A percentile compares a stretch with the other conserved stretches of the same genome.
Conservation (phyloP, 1,140 invertebrate species). For the Drosophila nannoptera region DNA sequence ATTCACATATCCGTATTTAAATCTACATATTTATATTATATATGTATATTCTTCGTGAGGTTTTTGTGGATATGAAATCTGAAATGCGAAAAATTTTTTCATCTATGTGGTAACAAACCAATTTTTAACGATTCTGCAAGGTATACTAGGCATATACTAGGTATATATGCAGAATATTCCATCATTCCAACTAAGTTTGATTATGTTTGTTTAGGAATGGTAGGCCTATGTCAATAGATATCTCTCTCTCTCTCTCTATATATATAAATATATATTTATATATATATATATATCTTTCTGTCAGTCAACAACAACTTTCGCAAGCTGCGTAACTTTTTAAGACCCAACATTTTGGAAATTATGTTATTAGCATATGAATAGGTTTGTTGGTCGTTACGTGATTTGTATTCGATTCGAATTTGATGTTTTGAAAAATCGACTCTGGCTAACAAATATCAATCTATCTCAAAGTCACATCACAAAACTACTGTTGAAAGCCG, state of each 20-base stretch:
- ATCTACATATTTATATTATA: not conserved
- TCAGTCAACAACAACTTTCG: conserved; percentile 31
- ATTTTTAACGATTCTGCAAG: no score
- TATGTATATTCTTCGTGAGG: not conserved
- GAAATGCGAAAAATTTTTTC: no score
- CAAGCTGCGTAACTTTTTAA: conserved; percentile 49
- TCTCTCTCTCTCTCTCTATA: no score
- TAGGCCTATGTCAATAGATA: no score
- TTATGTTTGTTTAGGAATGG: no score
- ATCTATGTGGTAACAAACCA: no score
- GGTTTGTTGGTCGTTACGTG: conserved; percentile 52
- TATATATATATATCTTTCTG: conserved; percentile 24
- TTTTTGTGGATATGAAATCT: no score
- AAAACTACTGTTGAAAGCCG: conserved; percentile 24
- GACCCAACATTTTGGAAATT: conserved; percentile 36
- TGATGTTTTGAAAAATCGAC: conserved; percentile 15
- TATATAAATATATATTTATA: no score
- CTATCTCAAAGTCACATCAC: conserved; percentile 41
- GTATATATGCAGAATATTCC: no score
- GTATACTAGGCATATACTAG: no score
- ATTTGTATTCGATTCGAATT: conserved; percentile 44
- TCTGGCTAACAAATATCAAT: conserved; percentile 66
- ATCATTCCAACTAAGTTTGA: no score
- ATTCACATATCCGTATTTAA: not conserved
- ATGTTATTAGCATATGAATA: conserved; percentile 55